Conservation (phyloP, 2,797 vertebrate species). For the Cephalopachus bancanus region DNA sequence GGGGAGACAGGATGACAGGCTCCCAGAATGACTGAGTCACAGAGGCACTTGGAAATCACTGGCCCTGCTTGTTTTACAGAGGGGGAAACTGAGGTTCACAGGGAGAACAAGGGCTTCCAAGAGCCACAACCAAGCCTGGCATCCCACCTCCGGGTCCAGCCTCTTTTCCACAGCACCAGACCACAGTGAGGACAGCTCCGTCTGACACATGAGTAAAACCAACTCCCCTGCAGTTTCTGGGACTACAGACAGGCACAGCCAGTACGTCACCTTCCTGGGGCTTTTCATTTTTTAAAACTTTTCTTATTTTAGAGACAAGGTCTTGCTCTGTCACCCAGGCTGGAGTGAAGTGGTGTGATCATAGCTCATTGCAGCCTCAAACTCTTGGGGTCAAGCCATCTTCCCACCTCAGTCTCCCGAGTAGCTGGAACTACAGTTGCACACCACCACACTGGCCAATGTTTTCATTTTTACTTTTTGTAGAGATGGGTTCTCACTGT, state of each 20-base stretch:
- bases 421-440: no score
- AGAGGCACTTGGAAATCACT: conserved; percentile 4
- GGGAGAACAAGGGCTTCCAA: not conserved
- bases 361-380: no score
- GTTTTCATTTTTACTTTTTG: no score
- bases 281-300: no score
- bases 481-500: no score
- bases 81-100: not conserved
- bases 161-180: not conserved
- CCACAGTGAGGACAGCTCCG: not conserved
- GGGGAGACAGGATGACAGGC: not conserved
- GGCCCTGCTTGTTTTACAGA: not conserved
- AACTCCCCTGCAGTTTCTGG: not conserved
- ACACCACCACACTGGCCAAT: no score
- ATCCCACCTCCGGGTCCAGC: not conserved
- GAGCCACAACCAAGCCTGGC: not conserved
- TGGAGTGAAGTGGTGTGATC: no score
- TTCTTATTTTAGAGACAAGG: no score
- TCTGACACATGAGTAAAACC: not conserved
- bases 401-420: no score
- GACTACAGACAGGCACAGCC: no score
- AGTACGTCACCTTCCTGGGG: fast-evolving
- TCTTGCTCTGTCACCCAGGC: no score
- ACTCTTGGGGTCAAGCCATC: no score
- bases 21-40: not conserved